Percentiles rank a stretch among this genome's conserved stretches.
These are phyloP conservation scores for Silurus aristotelis DNA, from an alignment of 2,797 vertebrate genomes.

Conservation along the genomic window DNA sequence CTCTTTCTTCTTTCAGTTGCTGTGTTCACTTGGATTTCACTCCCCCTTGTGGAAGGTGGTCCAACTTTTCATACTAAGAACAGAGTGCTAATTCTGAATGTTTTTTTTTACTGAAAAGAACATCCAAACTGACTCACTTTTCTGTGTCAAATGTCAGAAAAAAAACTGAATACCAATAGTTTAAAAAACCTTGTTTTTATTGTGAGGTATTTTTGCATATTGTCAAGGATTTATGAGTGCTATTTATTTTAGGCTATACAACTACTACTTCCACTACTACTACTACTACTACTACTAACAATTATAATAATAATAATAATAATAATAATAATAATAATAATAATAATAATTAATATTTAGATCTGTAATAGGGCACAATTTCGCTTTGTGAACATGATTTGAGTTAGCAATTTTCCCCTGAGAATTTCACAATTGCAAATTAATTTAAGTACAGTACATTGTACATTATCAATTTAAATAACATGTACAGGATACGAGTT, in stretches of 20 bases:
- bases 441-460: neutral
- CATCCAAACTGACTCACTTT: too few relatives aligned
- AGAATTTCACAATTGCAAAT: neutral
- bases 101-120: too few relatives aligned
- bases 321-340: too few relatives aligned
- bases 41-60: slow-evolving; percentile 17
- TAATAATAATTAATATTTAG: neutral
- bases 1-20: neutral
- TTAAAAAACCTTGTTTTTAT: neutral
- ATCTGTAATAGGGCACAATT: neutral
- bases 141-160: too few relatives aligned
- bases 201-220: neutral
- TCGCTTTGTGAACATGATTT: neutral
- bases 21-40: neutral
- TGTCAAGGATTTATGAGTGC: neutral
- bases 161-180: too few relatives aligned
- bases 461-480: neutral
- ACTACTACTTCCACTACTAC: too few relatives aligned
- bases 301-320: too few relatives aligned
- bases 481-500: neutral
- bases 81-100: neutral
- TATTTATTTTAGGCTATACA: neutral
- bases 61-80: too few relatives aligned
- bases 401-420: neutral
- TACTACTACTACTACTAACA: too few relatives aligned